These are phyloP conservation scores for Ambastaia sidthimunki DNA, from an alignment of 2,797 vertebrate genomes.

Conservation along the genomic window DNA sequence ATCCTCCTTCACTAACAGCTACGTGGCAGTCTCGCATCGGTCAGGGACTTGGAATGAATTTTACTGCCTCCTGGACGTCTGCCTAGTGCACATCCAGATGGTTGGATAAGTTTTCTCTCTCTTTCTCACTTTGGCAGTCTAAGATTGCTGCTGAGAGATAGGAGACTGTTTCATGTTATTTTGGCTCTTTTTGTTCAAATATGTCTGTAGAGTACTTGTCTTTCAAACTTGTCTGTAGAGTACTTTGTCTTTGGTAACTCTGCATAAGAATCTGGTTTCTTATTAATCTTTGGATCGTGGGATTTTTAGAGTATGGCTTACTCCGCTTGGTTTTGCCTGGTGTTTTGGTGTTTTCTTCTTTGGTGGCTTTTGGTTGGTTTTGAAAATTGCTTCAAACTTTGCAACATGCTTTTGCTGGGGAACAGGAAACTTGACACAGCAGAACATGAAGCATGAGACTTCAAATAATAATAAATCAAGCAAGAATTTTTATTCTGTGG, in stretches of 20 bases:
- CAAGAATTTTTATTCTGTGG: neutral
- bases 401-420: constrained; percentile 14
- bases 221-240: constrained; percentile 1
- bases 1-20: constrained; percentile 55
- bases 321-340: constrained; percentile 5
- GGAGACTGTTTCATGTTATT: constrained; percentile 15
- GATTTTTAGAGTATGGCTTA: neutral
- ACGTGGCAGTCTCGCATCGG: constrained; percentile 70
- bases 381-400: constrained; percentile 6
- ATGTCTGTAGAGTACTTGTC: constrained; percentile 8
- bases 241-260: neutral
- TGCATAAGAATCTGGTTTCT: neutral
- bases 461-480: constrained; percentile 26
- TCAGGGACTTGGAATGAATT: constrained; percentile 68
- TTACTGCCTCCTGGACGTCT: constrained; percentile 69
- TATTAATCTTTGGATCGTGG: neutral
- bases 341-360: constrained; percentile 9
- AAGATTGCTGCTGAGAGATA: constrained; percentile 3
- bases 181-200: neutral
- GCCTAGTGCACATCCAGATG: constrained; percentile 71
- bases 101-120: constrained; percentile 64
- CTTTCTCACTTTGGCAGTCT: constrained; percentile 39
- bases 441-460: constrained; percentile 9
- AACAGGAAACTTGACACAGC: neutral
- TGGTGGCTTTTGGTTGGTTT: constrained; percentile 4